These are phyloP conservation scores for Ylistrum balloti DNA, from an alignment of 1,140 invertebrate species.

Conservation along the genomic window DNA sequence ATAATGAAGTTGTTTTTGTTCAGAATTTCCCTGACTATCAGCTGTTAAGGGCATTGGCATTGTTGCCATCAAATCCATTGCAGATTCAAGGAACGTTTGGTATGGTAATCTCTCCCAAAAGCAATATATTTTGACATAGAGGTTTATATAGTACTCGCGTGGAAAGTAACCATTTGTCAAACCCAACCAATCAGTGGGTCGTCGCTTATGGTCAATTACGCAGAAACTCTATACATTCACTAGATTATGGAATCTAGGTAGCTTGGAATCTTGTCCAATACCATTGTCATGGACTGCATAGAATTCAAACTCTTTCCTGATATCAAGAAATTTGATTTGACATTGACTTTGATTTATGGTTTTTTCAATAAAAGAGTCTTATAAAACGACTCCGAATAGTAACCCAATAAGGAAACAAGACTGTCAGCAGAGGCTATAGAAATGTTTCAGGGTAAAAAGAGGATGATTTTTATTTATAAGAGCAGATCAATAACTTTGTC, in stretches of 20 bases:
- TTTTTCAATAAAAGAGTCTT: not conserved
- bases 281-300: not conserved
- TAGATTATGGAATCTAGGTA: not conserved
- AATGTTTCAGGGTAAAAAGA: not conserved
- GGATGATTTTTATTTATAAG: not conserved
- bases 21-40: not conserved
- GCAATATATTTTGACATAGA: slow-evolving; percentile 36
- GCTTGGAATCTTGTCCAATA: not conserved
- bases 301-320: not conserved
- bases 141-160: not conserved
- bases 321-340: not conserved
- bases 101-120: slow-evolving; percentile 34
- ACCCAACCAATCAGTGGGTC: not conserved
- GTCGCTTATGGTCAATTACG: not conserved
- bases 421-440: not conserved
- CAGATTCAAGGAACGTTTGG: not conserved
- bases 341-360: not conserved
- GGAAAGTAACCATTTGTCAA: slow-evolving; percentile 22
- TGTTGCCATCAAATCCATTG: not conserved
- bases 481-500: not conserved
- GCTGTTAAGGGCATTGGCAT: not conserved
- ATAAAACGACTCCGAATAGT: not conserved
- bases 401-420: not conserved
- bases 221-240: not conserved
- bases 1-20: not conserved